A percentile compares a stretch with the other conserved stretches of the same genome.
These are phyloP conservation scores for Myotis myotis DNA, from an alignment of 2,797 vertebrate genomes.

Conservation along the genomic window DNA sequence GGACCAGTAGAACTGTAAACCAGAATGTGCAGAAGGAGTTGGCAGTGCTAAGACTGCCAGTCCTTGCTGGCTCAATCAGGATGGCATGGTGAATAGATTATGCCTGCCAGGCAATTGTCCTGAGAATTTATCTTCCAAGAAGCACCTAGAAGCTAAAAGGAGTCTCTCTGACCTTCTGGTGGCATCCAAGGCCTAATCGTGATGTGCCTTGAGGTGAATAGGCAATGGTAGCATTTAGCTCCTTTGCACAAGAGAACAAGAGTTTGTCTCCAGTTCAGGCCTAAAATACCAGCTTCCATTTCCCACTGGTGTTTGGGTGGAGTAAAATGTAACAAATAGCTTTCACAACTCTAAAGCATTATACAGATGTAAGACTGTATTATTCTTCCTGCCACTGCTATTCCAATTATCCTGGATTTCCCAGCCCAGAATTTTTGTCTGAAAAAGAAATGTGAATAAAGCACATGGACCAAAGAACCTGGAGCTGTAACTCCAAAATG, in stretches of 20 bases:
- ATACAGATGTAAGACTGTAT: conserved; percentile 72
- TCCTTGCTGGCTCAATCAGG: conserved; percentile 18
- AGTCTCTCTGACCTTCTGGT: conserved; percentile 47
- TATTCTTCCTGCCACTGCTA: conserved; percentile 70
- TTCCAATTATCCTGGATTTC: conserved; percentile 73
- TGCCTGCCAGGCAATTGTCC: conserved; percentile 57
- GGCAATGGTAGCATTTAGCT: conserved; percentile 7
- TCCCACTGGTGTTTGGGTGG: conserved; percentile 65
- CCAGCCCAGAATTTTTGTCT: conserved; percentile 64
- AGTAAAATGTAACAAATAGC: conserved; percentile 65
- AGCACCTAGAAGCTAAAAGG: conserved; percentile 53
- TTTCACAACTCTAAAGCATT: conserved; percentile 74
- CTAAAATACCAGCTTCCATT: conserved; percentile 56
- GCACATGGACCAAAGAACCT: conserved; percentile 53
- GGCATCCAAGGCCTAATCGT: neutral
- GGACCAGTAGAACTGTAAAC: conserved; percentile 57
- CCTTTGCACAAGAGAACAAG: conserved; percentile 19
- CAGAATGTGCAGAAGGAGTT: conserved; percentile 47
- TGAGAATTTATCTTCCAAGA: conserved; percentile 53
- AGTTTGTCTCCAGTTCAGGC: conserved; percentile 44
- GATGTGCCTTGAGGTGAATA: conserved; percentile 9
- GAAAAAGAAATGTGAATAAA: conserved; percentile 66
- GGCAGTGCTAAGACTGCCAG: conserved; percentile 43
- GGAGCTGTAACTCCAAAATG: conserved; percentile 42
- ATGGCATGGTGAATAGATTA: conserved; percentile 31